These are phyloP conservation scores for Cyphomyrus discorhynchus DNA, from an alignment of 2,113 vertebrate genomes.

Conservation along the genomic window DNA sequence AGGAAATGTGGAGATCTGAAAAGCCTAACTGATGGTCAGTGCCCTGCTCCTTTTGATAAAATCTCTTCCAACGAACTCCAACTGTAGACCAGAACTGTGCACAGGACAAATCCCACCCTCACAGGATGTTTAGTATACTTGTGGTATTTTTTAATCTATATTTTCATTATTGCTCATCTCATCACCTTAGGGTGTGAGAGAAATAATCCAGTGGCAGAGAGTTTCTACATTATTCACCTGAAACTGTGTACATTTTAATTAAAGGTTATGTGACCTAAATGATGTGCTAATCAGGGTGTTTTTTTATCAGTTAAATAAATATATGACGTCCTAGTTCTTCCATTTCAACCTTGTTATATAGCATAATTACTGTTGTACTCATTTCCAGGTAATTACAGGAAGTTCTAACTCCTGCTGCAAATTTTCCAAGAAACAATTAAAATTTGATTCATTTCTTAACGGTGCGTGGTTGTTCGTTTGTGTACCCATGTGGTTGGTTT, in stretches of 20 bases:
- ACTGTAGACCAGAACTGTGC: background rate
- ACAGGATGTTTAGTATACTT: background rate
- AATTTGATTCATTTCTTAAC: background rate
- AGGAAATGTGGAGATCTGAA: background rate
- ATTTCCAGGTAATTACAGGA: background rate
- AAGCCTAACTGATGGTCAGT: background rate
- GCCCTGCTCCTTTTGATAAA: background rate
- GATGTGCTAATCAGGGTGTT: background rate
- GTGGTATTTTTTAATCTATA: background rate
- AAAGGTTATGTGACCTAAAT: background rate
- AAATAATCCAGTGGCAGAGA: background rate
- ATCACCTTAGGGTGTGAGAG: background rate
- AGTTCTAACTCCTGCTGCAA: background rate
- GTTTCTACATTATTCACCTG: background rate
- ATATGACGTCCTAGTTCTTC: background rate
- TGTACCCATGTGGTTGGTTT: background rate
- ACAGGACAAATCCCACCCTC: background rate
- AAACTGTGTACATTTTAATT: background rate
- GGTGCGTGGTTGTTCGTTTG: background rate
- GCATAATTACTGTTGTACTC: background rate
- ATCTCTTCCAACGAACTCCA: background rate
- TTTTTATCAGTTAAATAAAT: background rate
- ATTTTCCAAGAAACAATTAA: background rate
- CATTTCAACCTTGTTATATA: background rate
- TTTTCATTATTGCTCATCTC: background rate